phyloP scores from a whole-genome alignment of 2,888 invertebrate species.

The Caradrina clavipalpis region DNA sequence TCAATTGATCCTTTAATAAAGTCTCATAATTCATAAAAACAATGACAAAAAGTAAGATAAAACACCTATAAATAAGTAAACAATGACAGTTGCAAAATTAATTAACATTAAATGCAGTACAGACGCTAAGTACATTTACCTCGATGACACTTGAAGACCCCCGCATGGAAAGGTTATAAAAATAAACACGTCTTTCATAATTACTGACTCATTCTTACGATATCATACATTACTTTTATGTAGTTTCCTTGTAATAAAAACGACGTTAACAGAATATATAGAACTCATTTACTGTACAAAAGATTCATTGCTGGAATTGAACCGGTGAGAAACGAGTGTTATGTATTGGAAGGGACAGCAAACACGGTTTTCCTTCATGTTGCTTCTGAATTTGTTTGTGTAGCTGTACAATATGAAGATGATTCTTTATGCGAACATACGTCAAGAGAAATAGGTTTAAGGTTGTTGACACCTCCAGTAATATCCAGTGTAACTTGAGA shows the following conservation, averaged over 20 bases:
- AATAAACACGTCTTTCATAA: conserved; percentile 57
- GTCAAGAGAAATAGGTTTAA: conserved; percentile 11
- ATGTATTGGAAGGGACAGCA: conserved; percentile 26
- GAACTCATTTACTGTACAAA: conserved; percentile 36
- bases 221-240: conserved; percentile 53
- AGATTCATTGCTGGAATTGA: conserved; percentile 40
- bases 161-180: conserved; percentile 60
- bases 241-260: conserved; percentile 53
- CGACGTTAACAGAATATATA: conserved; percentile 48
- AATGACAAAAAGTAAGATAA: conserved; percentile 6
- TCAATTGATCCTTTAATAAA: background rate
- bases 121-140: conserved; percentile 35
- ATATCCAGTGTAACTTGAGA: background rate
- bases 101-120: conserved; percentile 23
- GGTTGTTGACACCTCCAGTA: background rate
- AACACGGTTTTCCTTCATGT: conserved; percentile 10
- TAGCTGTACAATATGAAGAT: conserved; percentile 11
- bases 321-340: conserved; percentile 25
- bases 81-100: conserved; percentile 27
- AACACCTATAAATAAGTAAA: conserved; percentile 14
- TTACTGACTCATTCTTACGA: conserved; percentile 42
- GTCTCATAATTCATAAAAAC: background rate
- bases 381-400: conserved; percentile 30
- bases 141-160: conserved; percentile 51
- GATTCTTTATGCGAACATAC: conserved; percentile 26